These are phyloP conservation scores for Neoniphon sammara DNA, from an alignment of 2,797 vertebrate genomes.

Conservation along the genomic window DNA sequence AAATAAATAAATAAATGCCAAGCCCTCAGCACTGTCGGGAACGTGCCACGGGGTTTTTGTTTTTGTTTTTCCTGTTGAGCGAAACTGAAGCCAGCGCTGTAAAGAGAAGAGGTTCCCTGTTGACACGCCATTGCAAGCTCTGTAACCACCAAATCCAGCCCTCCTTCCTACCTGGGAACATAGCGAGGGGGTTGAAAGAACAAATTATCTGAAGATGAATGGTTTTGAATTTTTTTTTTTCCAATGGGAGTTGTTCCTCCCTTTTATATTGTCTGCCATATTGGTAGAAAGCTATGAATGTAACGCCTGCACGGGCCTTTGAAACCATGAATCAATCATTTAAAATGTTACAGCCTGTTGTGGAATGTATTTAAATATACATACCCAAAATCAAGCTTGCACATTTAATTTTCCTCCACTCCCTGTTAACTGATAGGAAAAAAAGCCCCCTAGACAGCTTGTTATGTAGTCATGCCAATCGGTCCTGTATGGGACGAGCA, in stretches of 20 bases:
- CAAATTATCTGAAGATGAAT: slow-evolving; percentile 42
- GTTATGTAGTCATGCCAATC: slow-evolving; percentile 28
- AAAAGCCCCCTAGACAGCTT: slow-evolving; percentile 29
- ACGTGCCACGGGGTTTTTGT: too few relatives aligned
- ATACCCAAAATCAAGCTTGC: slow-evolving; percentile 35
- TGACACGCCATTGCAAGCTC: slow-evolving; percentile 46
- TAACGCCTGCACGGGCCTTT: slow-evolving; percentile 80
- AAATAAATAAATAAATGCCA: too few relatives aligned
- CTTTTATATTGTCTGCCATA: slow-evolving; percentile 84
- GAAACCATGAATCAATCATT: slow-evolving; percentile 62
- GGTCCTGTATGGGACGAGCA: slow-evolving; percentile 3
- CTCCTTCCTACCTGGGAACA: slow-evolving; percentile 44
- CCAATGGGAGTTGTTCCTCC: slow-evolving; percentile 67
- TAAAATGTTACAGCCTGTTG: slow-evolving; percentile 58
- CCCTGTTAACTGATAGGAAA: slow-evolving; percentile 13
- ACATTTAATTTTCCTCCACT: slow-evolving; percentile 18
- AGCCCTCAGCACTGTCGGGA: slow-evolving; percentile 39
- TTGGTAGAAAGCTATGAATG: slow-evolving; percentile 84
- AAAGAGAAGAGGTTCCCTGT: slow-evolving; percentile 47
- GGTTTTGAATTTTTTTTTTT: slow-evolving; percentile 52
- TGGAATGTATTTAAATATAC: slow-evolving; percentile 70
- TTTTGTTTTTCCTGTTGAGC: too few relatives aligned
- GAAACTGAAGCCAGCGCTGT: background rate
- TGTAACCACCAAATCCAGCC: slow-evolving; percentile 61
- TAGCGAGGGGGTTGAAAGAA: slow-evolving; percentile 35